phyloP scores from a whole-genome alignment of 2,797 vertebrate genomes.

The Naso thynnoides region DNA sequence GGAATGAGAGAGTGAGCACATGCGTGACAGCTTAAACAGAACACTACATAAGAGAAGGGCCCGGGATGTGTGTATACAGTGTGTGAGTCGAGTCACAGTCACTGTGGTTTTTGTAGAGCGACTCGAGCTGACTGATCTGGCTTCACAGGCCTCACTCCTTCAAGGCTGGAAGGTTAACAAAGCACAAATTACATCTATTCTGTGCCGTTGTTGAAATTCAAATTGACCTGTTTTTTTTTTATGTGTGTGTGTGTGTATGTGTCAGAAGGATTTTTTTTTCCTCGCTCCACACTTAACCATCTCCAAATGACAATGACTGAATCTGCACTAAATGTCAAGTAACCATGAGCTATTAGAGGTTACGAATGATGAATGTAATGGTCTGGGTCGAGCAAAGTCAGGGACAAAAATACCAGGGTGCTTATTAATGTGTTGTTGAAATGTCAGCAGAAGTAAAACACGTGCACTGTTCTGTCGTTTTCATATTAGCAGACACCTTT shows the following conservation, averaged over 20 bases:
- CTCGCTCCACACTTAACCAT: slow-evolving; percentile 23
- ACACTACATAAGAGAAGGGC: slow-evolving; percentile 22
- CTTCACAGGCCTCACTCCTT: slow-evolving; percentile 20
- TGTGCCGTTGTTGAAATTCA: slow-evolving; percentile 33
- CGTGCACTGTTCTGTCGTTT: neutral
- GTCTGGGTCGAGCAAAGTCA: slow-evolving; percentile 15
- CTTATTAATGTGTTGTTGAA: slow-evolving; percentile 53
- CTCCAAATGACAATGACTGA: slow-evolving; percentile 28
- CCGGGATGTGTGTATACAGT: slow-evolving; percentile 27
- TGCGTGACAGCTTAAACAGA: slow-evolving; percentile 51
- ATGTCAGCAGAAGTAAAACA: slow-evolving; percentile 52
- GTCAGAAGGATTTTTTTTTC: neutral
- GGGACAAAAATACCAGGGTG: slow-evolving; percentile 41
- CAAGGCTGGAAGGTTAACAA: slow-evolving; percentile 30
- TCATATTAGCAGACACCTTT: slow-evolving; percentile 9
- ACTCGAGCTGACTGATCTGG: slow-evolving; percentile 14
- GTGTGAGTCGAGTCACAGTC: neutral
- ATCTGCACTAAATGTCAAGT: slow-evolving; percentile 59
- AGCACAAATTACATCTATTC: slow-evolving; percentile 30
- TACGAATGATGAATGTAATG: slow-evolving; percentile 58
- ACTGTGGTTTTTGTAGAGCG: slow-evolving; percentile 4
- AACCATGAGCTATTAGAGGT: slow-evolving; percentile 52
- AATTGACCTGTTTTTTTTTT: slow-evolving; percentile 40
- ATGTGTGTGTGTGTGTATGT: no score
- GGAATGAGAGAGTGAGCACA: slow-evolving; percentile 37